Percentiles rank a stretch among this genome's conserved stretches.
phyloP scores from a whole-genome alignment of 2,888 invertebrate species.

The Drosophila prostipennis region DNA sequence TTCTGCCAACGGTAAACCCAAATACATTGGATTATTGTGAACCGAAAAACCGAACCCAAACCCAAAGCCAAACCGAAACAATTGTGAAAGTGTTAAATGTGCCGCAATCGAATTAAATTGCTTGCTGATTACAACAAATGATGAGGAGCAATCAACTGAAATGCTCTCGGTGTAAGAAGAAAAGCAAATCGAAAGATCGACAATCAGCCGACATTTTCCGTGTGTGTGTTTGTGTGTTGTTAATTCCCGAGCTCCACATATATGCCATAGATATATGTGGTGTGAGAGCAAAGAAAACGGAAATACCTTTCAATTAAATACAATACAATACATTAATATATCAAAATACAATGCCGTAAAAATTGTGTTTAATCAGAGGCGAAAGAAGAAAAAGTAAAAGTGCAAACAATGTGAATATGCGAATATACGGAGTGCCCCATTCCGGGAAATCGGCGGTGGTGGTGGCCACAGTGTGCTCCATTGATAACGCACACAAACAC shows the following conservation, averaged over 20 bases:
- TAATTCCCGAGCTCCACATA: conserved; percentile 10
- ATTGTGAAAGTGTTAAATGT: conserved; percentile 77
- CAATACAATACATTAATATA: conserved; percentile 51
- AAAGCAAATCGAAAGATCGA: conserved; percentile 37
- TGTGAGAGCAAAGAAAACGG: conserved; percentile 53
- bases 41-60: background rate
- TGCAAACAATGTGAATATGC: conserved; percentile 71
- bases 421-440: conserved; percentile 15
- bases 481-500: conserved; percentile 61
- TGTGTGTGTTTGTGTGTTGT: conserved; percentile 43
- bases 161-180: conserved; percentile 20
- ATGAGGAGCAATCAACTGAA: conserved; percentile 57
- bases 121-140: conserved; percentile 75
- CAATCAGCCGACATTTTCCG: conserved; percentile 46
- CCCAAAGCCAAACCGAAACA: conserved; percentile 1
- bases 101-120: conserved; percentile 71
- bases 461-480: conserved; percentile 51
- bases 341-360: conserved; percentile 52
- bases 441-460: conserved; percentile 15
- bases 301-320: conserved; percentile 75
- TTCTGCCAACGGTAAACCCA: conserved; percentile 50
- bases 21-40: conserved; percentile 33
- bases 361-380: conserved; percentile 67
- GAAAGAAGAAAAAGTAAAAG: conserved; percentile 64
- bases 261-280: conserved; percentile 11